Conservation (phyloP, 2,113 vertebrate species). For the Periophthalmodon schlosseri region DNA sequence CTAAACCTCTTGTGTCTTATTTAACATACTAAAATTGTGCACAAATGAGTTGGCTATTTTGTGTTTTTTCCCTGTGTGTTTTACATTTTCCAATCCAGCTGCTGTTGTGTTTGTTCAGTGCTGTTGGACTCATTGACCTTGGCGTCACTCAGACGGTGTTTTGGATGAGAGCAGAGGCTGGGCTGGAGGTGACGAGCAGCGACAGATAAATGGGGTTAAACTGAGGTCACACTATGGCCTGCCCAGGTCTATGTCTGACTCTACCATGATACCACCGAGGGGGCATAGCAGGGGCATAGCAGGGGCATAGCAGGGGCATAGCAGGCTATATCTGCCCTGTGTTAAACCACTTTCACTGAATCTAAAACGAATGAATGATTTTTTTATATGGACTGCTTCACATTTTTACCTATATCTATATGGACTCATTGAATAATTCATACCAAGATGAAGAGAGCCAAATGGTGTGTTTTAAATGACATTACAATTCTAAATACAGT, state of each 20-base stretch:
- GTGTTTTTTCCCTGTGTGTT: no score
- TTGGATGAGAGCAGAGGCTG: constrained; percentile 17
- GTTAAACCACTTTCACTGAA: background rate
- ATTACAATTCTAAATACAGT: background rate
- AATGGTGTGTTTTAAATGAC: background rate
- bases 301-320: constrained; percentile 6
- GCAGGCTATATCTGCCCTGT: background rate
- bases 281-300: constrained; percentile 6
- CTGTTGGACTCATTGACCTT: background rate
- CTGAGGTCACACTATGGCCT: constrained; percentile 44
- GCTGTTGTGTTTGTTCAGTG: constrained; percentile 1
- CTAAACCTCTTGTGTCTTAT: no score
- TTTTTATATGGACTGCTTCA: background rate
- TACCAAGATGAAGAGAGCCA: background rate
- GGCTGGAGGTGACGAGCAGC: constrained; percentile 45
- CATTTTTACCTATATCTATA: background rate
- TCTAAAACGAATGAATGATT: background rate
- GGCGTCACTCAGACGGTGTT: background rate
- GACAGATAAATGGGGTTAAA: constrained; percentile 67
- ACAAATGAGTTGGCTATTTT: no score
- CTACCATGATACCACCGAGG: constrained; percentile 18
- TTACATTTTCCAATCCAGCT: background rate
- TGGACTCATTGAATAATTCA: background rate
- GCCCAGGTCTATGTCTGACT: constrained; percentile 32
- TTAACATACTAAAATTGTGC: no score